Conservation (phyloP, 1,140 invertebrate species). For the Brachionus manjavacas region DNA sequence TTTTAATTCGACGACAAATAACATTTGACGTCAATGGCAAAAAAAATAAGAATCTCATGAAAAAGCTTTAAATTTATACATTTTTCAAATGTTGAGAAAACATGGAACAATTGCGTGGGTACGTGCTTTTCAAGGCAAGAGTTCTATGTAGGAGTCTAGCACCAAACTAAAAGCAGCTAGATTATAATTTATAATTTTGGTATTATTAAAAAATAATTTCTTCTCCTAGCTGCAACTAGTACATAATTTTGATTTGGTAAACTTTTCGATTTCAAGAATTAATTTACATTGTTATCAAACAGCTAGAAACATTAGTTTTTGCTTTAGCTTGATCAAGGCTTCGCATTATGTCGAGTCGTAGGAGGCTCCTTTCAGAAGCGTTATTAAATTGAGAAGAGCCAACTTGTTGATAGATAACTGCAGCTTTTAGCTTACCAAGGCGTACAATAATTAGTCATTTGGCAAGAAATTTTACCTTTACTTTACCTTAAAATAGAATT, state of each 20-base stretch:
- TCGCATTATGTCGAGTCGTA: conserved; percentile 18
- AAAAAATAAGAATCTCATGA: not conserved
- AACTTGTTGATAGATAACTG: not conserved
- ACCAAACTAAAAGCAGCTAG: conserved; percentile 11
- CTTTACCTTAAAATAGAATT: not conserved
- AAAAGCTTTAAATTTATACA: not conserved
- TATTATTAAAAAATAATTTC: not conserved
- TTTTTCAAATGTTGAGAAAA: not conserved
- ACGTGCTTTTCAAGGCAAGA: not conserved
- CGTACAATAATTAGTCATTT: not conserved
- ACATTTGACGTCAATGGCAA: not conserved
- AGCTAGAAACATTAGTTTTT: not conserved
- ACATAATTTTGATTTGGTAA: not conserved
- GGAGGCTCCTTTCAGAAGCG: not conserved
- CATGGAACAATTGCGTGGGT: not conserved
- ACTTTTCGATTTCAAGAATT: not conserved
- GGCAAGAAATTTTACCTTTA: not conserved
- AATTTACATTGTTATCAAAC: not conserved
- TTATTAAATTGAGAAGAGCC: not conserved
- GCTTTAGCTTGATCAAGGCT: not conserved
- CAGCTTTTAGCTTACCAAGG: not conserved
- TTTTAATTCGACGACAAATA: not conserved
- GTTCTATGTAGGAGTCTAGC: not conserved
- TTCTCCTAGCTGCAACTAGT: not conserved
- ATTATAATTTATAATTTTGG: conserved; percentile 33